These are phyloP conservation scores for Microcebus griseorufus DNA, from an alignment of 2,113 vertebrate species.

Conservation along the genomic window DNA sequence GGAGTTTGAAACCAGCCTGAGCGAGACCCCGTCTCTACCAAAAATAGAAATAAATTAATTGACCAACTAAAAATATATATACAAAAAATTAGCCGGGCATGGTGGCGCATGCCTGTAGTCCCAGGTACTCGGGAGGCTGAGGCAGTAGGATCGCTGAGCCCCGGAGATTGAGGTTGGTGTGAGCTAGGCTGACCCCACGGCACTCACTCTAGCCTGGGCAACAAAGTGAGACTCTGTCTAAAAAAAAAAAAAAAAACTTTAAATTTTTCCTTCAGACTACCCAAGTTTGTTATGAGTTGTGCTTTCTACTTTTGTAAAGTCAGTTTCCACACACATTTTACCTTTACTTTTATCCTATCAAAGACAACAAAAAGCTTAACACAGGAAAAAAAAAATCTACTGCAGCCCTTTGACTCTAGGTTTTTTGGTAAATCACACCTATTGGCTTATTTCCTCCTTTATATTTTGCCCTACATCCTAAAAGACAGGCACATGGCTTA, in stretches of 20 bases:
- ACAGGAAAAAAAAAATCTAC: not conserved
- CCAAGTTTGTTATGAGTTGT: not conserved
- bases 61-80: too few relatives aligned
- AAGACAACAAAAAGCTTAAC: constrained; percentile 31
- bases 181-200: too few relatives aligned
- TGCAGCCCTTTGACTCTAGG: not conserved
- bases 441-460: not conserved
- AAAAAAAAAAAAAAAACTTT: not conserved
- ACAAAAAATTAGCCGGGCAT: too few relatives aligned
- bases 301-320: not conserved
- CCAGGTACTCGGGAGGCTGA: too few relatives aligned
- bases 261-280: constrained; percentile 3
- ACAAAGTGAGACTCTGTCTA: too few relatives aligned
- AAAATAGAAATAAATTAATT: too few relatives aligned
- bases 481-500: not conserved
- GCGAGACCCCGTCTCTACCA: too few relatives aligned
- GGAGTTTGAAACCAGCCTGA: too few relatives aligned
- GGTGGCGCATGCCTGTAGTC: too few relatives aligned
- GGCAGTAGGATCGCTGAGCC: too few relatives aligned
- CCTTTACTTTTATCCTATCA: not conserved
- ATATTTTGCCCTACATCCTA: not conserved
- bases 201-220: too few relatives aligned
- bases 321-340: constrained; percentile 32
- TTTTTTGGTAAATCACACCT: constrained; percentile 26
- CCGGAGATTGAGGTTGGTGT: too few relatives aligned